Evolutionary conservation across 64 coral and sea anemone genomes (phyloP).

Genomic region (Montipora efflorescens): DNA sequence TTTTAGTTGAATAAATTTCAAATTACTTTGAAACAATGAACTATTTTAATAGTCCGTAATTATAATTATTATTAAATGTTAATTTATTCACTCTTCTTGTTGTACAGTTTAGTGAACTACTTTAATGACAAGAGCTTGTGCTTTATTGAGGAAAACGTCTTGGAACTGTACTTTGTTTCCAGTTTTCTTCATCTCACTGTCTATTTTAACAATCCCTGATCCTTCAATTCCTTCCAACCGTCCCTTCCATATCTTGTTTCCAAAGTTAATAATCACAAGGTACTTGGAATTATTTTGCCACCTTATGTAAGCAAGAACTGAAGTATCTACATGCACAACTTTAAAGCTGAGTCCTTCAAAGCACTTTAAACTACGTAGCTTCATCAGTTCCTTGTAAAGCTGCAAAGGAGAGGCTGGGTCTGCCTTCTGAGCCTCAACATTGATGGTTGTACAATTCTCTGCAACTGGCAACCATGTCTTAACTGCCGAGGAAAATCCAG

Average conservation of each 20-base stretch:
- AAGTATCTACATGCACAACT: conserved; percentile 61
- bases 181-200: conserved; percentile 76
- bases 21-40: too few species aligned
- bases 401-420: conserved; percentile 54
- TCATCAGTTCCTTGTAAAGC: conserved; percentile 69
- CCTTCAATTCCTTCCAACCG: conserved; percentile 44
- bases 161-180: conserved; percentile 25
- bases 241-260: conserved; percentile 46
- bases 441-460: conserved; percentile 35
- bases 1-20: too few species aligned
- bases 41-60: too few species aligned
- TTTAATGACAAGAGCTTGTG: conserved; percentile 80
- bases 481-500: conserved; percentile 63
- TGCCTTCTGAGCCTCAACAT: conserved; percentile 75
- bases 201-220: conserved; percentile 62
- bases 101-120: background rate
- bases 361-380: conserved; percentile 39
- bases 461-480: conserved; percentile 71
- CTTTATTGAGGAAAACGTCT: conserved; percentile 56
- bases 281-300: background rate
- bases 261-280: conserved; percentile 83
- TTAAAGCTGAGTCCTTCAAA: conserved; percentile 75
- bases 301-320: conserved; percentile 73
- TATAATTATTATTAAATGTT: too few species aligned
- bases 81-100: background rate